Evolutionary conservation across 2,888 invertebrate genomes (phyloP).

Genomic region (Campoletis raptor): DNA sequence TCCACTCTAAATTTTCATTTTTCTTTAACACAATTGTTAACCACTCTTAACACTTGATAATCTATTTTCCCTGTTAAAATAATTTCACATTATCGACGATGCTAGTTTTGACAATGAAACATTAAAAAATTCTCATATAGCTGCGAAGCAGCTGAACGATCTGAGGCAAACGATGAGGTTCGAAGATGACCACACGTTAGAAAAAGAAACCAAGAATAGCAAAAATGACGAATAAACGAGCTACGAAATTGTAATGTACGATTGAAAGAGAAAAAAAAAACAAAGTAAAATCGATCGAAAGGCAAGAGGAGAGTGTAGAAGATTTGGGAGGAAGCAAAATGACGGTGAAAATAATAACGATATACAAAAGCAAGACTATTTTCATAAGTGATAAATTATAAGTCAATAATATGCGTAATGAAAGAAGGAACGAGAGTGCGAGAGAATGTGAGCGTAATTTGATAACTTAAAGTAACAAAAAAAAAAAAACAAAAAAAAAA

Average conservation of each 20-base stretch:
- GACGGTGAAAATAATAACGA: slow-evolving; percentile 75
- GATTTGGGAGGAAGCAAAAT: slow-evolving; percentile 15
- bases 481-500: background rate
- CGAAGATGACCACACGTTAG: slow-evolving; percentile 6
- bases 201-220: background rate
- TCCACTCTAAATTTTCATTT: background rate
- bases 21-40: background rate
- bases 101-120: background rate
- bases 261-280: slow-evolving; percentile 45
- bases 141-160: background rate
- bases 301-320: slow-evolving; percentile 35
- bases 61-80: background rate
- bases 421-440: slow-evolving; percentile 58
- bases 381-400: slow-evolving; percentile 83
- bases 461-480: slow-evolving; percentile 38
- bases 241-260: slow-evolving; percentile 31
- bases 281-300: slow-evolving; percentile 26
- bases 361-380: slow-evolving; percentile 82
- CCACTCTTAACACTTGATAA: background rate
- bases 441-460: slow-evolving; percentile 46
- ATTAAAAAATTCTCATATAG: background rate
- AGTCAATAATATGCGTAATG: slow-evolving; percentile 82
- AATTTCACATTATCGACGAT: background rate
- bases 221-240: slow-evolving; percentile 37
- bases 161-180: slow-evolving; percentile 16